These are phyloP conservation scores for Rhabdomys pumilio DNA, from an alignment of 2,797 vertebrate genomes.

Conservation along the genomic window DNA sequence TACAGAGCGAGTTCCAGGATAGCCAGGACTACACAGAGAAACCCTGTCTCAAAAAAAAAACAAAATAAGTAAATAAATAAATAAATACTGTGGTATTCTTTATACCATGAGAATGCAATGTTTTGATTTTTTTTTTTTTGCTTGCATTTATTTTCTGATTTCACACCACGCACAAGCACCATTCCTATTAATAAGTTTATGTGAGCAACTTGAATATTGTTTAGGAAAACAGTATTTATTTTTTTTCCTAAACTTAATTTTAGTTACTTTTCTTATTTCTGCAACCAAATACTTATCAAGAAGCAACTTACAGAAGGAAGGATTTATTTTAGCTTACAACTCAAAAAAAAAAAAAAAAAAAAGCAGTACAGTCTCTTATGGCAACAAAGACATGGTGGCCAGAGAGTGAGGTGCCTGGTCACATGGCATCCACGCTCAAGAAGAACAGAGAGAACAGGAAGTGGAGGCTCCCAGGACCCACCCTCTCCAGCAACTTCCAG, in stretches of 20 bases:
- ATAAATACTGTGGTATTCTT: not conserved
- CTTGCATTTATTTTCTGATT: constrained; percentile 44
- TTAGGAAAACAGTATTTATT: constrained; percentile 42
- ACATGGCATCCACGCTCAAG: not conserved
- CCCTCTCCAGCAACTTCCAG: not conserved
- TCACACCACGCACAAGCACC: not conserved
- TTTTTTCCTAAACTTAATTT: not conserved
- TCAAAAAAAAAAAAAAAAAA: not conserved
- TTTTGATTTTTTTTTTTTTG: constrained; percentile 67
- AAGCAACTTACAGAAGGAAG: not conserved
- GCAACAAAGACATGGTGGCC: not conserved
- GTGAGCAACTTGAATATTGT: constrained; percentile 38
- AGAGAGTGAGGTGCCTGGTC: too few relatives aligned
- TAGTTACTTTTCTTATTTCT: not conserved
- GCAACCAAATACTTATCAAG: not conserved
- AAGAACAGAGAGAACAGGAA: not conserved
- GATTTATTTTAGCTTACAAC: not conserved
- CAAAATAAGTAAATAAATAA: too few relatives aligned
- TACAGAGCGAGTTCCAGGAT: too few relatives aligned
- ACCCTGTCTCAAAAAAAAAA: too few relatives aligned
- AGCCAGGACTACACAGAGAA: too few relatives aligned
- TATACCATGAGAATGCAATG: not conserved
- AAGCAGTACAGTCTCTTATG: not conserved
- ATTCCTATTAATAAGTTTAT: constrained; percentile 44
- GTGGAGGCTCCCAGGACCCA: too few relatives aligned